Evolutionary conservation across 2,113 vertebrate species (phyloP).

Genomic region (Elanoides forficatus): DNA sequence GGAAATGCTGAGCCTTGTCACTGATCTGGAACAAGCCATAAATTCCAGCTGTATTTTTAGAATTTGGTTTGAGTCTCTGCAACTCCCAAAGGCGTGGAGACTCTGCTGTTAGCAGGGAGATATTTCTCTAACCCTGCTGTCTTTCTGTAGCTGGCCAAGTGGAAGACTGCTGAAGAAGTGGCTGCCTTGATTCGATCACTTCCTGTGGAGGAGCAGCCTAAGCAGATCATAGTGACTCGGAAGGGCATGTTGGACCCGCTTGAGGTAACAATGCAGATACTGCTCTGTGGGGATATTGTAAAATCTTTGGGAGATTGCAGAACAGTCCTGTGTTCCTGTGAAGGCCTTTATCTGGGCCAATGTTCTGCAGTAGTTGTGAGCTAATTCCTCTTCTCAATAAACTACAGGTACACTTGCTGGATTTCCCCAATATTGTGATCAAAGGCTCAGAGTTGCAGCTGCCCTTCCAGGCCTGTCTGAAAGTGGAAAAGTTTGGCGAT

Average conservation of each 20-base stretch:
- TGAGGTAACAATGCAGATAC: constrained; percentile 76
- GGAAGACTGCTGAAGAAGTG: constrained; percentile 99
- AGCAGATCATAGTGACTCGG: constrained; percentile 98
- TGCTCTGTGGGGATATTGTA: background rate
- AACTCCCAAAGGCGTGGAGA: background rate
- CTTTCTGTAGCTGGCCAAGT: constrained; percentile 89
- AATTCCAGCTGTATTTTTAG: background rate
- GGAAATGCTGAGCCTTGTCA: background rate
- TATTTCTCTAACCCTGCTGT: background rate
- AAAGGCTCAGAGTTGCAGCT: constrained; percentile 97
- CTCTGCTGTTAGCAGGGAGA: background rate
- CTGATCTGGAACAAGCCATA: background rate
- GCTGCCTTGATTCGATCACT: constrained; percentile 96
- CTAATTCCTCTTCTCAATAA: background rate
- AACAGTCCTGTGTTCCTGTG: background rate
- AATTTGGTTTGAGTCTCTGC: background rate
- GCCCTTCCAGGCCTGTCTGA: constrained; percentile 98
- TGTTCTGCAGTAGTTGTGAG: background rate
- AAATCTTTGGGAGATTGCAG: background rate
- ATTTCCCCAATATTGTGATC: constrained; percentile 99
- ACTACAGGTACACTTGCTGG: constrained; percentile 93
- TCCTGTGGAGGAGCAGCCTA: constrained; percentile 97
- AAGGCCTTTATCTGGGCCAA: background rate
- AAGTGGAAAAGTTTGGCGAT: constrained; percentile 99
- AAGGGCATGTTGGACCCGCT: constrained; percentile 98